Conservation (phyloP, 2,888 invertebrate genomes). For the Maniola hyperantus region DNA sequence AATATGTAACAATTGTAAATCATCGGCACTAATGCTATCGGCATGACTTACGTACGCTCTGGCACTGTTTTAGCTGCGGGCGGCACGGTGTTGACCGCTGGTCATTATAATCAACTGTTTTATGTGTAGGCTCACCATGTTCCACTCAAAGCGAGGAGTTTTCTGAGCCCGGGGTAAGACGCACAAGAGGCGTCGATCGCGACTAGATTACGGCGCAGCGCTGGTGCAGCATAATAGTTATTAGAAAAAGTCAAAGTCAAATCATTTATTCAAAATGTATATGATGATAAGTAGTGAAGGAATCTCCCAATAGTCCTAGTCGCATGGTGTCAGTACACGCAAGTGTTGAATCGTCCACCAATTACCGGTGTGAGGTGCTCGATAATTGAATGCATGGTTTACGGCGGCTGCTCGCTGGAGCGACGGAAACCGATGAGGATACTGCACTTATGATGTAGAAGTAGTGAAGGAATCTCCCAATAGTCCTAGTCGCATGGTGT, state of each 20-base stretch:
- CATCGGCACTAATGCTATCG: constrained; percentile 46
- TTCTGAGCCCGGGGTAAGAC: background rate
- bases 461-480: background rate
- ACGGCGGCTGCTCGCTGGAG: constrained; percentile 45
- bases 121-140: constrained; percentile 45
- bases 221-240: too few species aligned
- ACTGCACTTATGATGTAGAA: constrained; percentile 18
- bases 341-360: constrained; percentile 66
- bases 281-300: too few species aligned
- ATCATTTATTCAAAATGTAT: too few species aligned
- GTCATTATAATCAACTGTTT: constrained; percentile 55
- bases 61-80: constrained; percentile 51
- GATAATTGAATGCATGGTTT: constrained; percentile 75
- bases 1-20: constrained; percentile 44
- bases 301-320: background rate
- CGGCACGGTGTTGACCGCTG: constrained; percentile 51
- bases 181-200: too few species aligned
- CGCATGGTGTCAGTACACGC: constrained; percentile 43
- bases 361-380: constrained; percentile 68
- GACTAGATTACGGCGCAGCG: too few species aligned
- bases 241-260: too few species aligned
- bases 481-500: constrained; percentile 33
- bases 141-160: background rate
- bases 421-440: constrained; percentile 25
- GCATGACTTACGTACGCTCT: constrained; percentile 54